A percentile compares a stretch with the other conserved stretches of the same genome.
These are phyloP conservation scores for Nothocercus julius DNA, from an alignment of 2,113 vertebrate genomes.

Conservation along the genomic window DNA sequence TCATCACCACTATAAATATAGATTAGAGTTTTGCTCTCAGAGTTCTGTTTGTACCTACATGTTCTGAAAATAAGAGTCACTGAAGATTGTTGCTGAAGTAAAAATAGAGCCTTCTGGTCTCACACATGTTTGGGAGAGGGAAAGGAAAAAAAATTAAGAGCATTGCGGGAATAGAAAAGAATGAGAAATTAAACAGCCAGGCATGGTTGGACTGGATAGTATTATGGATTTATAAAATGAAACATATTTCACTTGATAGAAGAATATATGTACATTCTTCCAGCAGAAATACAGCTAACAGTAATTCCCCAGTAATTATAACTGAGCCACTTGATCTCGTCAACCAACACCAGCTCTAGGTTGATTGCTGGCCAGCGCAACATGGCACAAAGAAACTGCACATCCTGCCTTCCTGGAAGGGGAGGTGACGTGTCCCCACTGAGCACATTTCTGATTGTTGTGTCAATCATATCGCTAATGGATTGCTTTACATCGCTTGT, in stretches of 20 bases:
- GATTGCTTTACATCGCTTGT: not conserved
- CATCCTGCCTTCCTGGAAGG: not conserved
- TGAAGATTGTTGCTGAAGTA: not conserved
- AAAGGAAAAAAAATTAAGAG: not conserved
- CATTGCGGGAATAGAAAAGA: not conserved
- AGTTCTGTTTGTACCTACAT: not conserved
- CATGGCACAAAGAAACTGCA: not conserved
- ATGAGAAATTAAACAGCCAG: not conserved
- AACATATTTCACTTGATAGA: not conserved
- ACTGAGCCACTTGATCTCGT: not conserved
- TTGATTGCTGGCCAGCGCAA: not conserved
- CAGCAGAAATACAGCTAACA: not conserved
- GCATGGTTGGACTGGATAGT: not conserved
- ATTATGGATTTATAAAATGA: not conserved
- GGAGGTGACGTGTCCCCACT: not conserved
- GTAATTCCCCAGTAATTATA: not conserved
- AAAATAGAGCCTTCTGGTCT: not conserved
- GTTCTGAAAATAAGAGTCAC: not conserved
- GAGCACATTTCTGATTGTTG: not conserved
- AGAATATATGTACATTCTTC: not conserved
- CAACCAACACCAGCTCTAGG: not conserved
- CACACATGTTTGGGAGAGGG: not conserved
- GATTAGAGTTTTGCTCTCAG: not conserved
- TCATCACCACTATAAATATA: not conserved
- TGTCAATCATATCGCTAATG: not conserved